phyloP scores from a whole-genome alignment of 2,888 invertebrate species.

The Linnaemya vulpina region DNA sequence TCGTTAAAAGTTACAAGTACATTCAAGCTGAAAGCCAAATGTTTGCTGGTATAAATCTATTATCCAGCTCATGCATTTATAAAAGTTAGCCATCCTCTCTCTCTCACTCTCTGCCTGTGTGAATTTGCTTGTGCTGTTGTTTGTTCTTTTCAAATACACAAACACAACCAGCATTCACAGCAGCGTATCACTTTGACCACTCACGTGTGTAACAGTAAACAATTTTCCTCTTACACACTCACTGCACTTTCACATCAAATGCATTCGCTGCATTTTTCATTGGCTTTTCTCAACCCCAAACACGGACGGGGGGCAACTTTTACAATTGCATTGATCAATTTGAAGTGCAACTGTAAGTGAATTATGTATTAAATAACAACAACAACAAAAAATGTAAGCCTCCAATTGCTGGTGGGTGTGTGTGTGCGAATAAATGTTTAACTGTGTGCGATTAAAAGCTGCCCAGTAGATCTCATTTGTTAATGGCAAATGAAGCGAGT shows the following conservation, averaged over 20 bases:
- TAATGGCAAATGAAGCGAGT: background rate
- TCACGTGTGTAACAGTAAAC: slow-evolving; percentile 69
- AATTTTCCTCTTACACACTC: slow-evolving; percentile 42
- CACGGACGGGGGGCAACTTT: background rate
- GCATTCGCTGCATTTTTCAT: slow-evolving; percentile 21
- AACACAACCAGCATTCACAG: slow-evolving; percentile 40
- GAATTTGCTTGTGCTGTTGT: slow-evolving; percentile 33
- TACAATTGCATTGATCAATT: slow-evolving; percentile 53
- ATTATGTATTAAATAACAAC: slow-evolving; percentile 51
- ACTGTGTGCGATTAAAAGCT: background rate
- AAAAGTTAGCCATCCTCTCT: slow-evolving; percentile 12
- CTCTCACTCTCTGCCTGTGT: background rate
- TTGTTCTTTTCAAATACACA: slow-evolving; percentile 49
- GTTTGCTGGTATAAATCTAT: background rate
- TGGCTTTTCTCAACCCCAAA: slow-evolving; percentile 4
- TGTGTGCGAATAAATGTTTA: background rate
- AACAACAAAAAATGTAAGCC: slow-evolving; percentile 3
- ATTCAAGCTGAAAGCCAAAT: background rate
- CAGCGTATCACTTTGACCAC: slow-evolving; percentile 68
- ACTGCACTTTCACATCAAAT: slow-evolving; percentile 29
- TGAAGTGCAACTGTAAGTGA: slow-evolving; percentile 55
- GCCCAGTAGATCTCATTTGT: background rate
- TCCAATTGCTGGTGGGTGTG: background rate
- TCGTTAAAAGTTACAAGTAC: no score
- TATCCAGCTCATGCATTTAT: slow-evolving; percentile 20